These are phyloP conservation scores for Leptinotarsa defecta DNA, from an alignment of 1,140 invertebrate species.

Conservation along the genomic window DNA sequence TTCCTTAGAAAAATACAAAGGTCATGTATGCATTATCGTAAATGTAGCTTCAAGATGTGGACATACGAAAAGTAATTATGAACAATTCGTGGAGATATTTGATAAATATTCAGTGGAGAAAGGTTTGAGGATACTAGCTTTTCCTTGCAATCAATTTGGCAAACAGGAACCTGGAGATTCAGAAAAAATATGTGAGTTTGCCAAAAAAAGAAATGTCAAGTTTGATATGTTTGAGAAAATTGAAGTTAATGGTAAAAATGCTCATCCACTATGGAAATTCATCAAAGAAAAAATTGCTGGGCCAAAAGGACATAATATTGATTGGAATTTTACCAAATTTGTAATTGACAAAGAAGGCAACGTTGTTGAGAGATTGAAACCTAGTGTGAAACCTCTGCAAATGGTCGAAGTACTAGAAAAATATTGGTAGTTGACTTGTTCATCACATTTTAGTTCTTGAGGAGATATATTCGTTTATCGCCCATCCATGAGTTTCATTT, in stretches of 20 bases:
- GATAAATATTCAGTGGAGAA: conserved; percentile 68
- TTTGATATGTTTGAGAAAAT: conserved; percentile 83
- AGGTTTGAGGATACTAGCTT: conserved; percentile 79
- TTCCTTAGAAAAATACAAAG: conserved; percentile 73
- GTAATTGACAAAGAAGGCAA: conserved; percentile 85
- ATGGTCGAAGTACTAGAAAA: conserved; percentile 70
- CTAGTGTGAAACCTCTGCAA: conserved; percentile 72
- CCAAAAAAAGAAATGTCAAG: conserved; percentile 69
- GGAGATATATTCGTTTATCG: not conserved
- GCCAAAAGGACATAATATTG: conserved; percentile 74
- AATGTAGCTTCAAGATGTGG: conserved; percentile 90
- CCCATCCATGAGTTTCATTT: no score
- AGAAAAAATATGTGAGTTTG: conserved; percentile 77
- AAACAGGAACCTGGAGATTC: conserved; percentile 77
- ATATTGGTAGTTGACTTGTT: conserved; percentile 55
- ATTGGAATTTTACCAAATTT: conserved; percentile 99
- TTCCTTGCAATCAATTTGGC: conserved; percentile 93
- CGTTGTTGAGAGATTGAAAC: conserved; percentile 79
- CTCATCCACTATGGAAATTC: conserved; percentile 85
- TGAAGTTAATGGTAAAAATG: conserved; percentile 84
- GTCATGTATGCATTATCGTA: conserved; percentile 75
- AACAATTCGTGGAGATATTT: conserved; percentile 73
- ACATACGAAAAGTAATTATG: conserved; percentile 78
- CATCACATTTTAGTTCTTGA: conserved; percentile 10
- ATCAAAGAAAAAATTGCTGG: conserved; percentile 61